Percentiles rank a stretch among this genome's conserved stretches.
Evolutionary conservation across 2,888 invertebrate species (phyloP).

Genomic region (Drosophila prolongata): DNA sequence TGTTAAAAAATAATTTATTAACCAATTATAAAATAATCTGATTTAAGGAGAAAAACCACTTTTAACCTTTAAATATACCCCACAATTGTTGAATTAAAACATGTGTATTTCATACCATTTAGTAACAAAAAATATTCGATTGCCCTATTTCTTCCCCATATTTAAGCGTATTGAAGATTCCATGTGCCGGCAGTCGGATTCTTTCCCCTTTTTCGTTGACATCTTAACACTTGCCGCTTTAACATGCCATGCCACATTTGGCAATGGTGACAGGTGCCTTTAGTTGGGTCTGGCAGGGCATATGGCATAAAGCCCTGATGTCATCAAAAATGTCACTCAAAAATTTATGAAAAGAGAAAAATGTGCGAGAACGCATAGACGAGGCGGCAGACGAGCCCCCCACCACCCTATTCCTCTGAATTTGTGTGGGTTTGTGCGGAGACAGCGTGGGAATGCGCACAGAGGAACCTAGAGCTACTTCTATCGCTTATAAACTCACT

Average conservation of each 20-base stretch:
- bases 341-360: slow-evolving; percentile 75
- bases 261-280: slow-evolving; percentile 80
- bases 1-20: too few species aligned
- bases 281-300: slow-evolving; percentile 63
- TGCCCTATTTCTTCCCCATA: not conserved
- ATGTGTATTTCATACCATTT: not conserved
- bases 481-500: slow-evolving; percentile 67
- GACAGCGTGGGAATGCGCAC: slow-evolving; percentile 46
- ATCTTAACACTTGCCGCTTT: slow-evolving; percentile 78
- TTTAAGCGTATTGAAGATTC: slow-evolving; percentile 26
- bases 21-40: too few species aligned
- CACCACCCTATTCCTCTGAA: not conserved
- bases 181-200: not conserved
- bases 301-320: slow-evolving; percentile 71
- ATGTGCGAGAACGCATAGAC: slow-evolving; percentile 64
- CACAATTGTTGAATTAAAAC: too few species aligned
- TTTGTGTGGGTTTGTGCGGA: slow-evolving; percentile 1
- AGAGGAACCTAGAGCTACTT: slow-evolving; percentile 43
- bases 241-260: slow-evolving; percentile 78
- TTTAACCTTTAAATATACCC: too few species aligned
- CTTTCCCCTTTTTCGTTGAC: slow-evolving; percentile 57
- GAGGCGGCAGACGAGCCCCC: slow-evolving; percentile 14
- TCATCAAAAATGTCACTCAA: slow-evolving; percentile 83
- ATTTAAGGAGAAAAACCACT: too few species aligned
- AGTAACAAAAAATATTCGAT: not conserved